Conservation (phyloP, 2,113 vertebrate species). For the Aldabrachelys gigantea region DNA sequence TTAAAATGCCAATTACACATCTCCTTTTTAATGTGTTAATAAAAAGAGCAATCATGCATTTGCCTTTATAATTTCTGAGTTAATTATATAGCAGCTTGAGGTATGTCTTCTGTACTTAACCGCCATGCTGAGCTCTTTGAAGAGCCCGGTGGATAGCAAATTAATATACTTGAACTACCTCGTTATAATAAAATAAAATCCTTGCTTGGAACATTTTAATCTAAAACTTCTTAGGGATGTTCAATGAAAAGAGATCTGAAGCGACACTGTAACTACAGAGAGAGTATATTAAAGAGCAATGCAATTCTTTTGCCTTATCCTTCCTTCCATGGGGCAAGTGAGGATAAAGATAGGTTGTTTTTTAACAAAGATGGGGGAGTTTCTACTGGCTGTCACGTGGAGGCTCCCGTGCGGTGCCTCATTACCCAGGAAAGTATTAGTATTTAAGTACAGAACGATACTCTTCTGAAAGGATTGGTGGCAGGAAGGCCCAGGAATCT, state of each 20-base stretch:
- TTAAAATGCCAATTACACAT: conserved; percentile 70
- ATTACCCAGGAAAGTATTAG: neutral
- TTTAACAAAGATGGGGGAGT: neutral
- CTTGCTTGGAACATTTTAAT: conserved; percentile 14
- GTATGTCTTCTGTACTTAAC: conserved; percentile 56
- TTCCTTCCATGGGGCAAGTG: neutral
- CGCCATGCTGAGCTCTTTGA: conserved; percentile 48
- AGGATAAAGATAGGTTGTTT: neutral
- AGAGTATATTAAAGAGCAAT: neutral
- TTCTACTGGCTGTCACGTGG: fast-evolving
- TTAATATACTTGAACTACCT: conserved; percentile 52
- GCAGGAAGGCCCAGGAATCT: neutral
- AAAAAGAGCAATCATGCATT: conserved; percentile 72
- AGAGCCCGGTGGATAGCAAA: conserved; percentile 52
- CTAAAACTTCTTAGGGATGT: neutral
- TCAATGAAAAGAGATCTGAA: neutral
- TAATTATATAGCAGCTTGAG: conserved; percentile 72
- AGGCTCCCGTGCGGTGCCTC: neutral
- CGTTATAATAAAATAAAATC: conserved; percentile 58
- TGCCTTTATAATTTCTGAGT: conserved; percentile 72
- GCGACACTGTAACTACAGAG: neutral
- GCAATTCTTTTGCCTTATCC: neutral
- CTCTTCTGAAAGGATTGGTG: neutral
- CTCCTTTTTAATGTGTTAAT: conserved; percentile 66
- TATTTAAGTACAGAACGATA: neutral